A percentile compares a stretch with the other conserved stretches of the same genome.
Conservation (phyloP, 64 coral and sea anemone species). For the Hydrozoanthus tunicans region DNA sequence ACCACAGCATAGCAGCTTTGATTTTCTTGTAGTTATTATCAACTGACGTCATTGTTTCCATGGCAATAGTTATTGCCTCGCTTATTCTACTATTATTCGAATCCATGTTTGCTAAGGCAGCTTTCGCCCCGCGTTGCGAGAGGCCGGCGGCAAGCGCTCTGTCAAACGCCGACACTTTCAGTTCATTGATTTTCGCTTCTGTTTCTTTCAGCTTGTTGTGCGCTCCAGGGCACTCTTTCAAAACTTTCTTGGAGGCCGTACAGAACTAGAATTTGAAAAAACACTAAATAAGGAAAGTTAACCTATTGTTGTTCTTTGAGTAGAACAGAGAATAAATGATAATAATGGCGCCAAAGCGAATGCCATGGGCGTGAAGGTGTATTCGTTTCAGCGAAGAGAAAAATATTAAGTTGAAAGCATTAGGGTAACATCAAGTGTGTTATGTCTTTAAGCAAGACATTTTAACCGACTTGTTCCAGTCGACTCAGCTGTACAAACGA, state of each 20-base stretch:
- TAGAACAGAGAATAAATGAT: too few species aligned
- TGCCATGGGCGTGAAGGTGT: too few species aligned
- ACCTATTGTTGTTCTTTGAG: too few species aligned
- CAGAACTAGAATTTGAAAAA: slow-evolving; percentile 52
- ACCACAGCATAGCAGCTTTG: slow-evolving; percentile 96
- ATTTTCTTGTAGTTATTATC: slow-evolving; percentile 97
- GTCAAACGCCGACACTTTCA: slow-evolving; percentile 79
- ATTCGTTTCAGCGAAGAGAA: too few species aligned
- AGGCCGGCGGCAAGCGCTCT: slow-evolving; percentile 57
- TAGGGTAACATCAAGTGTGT: too few species aligned
- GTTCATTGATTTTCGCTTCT: slow-evolving; percentile 68
- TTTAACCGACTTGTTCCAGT: too few species aligned
- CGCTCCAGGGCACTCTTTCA: slow-evolving; percentile 68
- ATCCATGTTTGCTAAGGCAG: slow-evolving; percentile 77
- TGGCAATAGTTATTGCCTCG: slow-evolving; percentile 80
- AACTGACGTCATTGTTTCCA: slow-evolving; percentile 91
- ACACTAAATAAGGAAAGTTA: not conserved
- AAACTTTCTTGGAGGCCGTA: slow-evolving; percentile 80
- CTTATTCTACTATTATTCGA: slow-evolving; percentile 78
- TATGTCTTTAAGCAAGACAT: too few species aligned
- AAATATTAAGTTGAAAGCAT: too few species aligned
- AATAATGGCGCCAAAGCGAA: too few species aligned
- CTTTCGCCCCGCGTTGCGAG: slow-evolving; percentile 63
- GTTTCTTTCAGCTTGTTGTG: slow-evolving; percentile 81
- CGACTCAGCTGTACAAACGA: too few species aligned